Conservation (phyloP, 37 sponge, comb jelly and placozoan genomes). For the Halisarca cf. caerulea region DNA sequence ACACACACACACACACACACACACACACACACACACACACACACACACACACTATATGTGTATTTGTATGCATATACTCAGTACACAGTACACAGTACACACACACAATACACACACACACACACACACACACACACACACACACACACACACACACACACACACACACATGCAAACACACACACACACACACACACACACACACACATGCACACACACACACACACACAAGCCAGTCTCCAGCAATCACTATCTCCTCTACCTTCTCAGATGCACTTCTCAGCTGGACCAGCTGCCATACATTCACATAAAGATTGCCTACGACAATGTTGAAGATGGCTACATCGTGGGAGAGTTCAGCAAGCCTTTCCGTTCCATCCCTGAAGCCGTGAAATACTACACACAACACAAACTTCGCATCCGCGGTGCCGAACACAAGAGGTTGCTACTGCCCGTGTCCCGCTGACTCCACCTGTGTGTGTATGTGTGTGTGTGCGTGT, state of each 20-base stretch:
- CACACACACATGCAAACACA: too few relatives aligned
- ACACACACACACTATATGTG: neutral
- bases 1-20: neutral
- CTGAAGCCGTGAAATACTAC: conserved; percentile 71
- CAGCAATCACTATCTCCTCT: too few relatives aligned
- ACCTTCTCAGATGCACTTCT: conserved; percentile 4
- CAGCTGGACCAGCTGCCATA: neutral
- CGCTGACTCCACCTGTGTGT: neutral
- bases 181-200: too few relatives aligned
- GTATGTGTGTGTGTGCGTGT: neutral
- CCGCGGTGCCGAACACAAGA: conserved; percentile 68
- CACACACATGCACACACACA: too few relatives aligned
- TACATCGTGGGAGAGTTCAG: conserved; percentile 86
- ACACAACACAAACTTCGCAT: conserved; percentile 70
- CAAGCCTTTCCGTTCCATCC: conserved; percentile 63
- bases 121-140: too few relatives aligned
- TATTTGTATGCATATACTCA: too few relatives aligned
- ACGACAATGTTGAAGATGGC: conserved; percentile 16
- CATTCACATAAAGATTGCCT: conserved; percentile 66
- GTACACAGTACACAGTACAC: too few relatives aligned
- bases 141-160: too few relatives aligned
- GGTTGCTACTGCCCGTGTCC: conserved; percentile 47
- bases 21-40: neutral
- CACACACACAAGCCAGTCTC: too few relatives aligned
- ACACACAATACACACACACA: too few relatives aligned